Conservation (phyloP, 2,113 vertebrate genomes). For the Psilopogon haemacephalus region DNA sequence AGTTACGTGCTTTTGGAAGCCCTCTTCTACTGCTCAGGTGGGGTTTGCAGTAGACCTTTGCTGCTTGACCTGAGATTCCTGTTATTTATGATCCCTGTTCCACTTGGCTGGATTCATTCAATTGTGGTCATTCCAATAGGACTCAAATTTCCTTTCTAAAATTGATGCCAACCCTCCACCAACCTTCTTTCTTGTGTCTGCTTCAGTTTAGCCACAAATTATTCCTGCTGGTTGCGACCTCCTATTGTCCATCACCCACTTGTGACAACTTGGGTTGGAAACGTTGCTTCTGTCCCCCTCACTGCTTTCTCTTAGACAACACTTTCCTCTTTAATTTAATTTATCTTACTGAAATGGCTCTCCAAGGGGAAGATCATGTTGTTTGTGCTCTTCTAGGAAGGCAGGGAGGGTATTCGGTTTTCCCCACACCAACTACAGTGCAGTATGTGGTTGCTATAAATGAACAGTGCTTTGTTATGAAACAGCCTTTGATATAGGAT, state of each 20-base stretch:
- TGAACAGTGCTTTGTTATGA: constrained; percentile 73
- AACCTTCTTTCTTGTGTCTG: background rate
- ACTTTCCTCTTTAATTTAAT: constrained; percentile 32
- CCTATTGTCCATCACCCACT: background rate
- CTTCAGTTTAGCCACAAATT: background rate
- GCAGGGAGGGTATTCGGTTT: constrained; percentile 62
- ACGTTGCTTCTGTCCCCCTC: background rate
- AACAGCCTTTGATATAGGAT: constrained; percentile 70
- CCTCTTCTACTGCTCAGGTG: background rate
- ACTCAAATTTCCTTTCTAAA: constrained; percentile 42
- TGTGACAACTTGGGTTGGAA: background rate
- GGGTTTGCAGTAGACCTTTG: background rate
- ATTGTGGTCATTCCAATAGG: constrained; percentile 14
- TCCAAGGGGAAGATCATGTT: constrained; percentile 26
- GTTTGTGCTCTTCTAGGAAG: constrained; percentile 62
- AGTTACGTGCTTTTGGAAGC: constrained; percentile 3
- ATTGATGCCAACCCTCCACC: constrained; percentile 19
- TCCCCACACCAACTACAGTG: constrained; percentile 51
- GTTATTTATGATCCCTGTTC: constrained; percentile 28
- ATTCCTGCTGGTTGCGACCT: background rate
- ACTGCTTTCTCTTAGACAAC: background rate
- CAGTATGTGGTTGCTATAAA: constrained; percentile 72
- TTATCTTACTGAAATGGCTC: constrained; percentile 30
- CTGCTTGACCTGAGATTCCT: background rate
- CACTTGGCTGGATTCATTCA: background rate